Conservation (phyloP, 2,797 vertebrate genomes). For the Stomatorhinus walkeri region DNA sequence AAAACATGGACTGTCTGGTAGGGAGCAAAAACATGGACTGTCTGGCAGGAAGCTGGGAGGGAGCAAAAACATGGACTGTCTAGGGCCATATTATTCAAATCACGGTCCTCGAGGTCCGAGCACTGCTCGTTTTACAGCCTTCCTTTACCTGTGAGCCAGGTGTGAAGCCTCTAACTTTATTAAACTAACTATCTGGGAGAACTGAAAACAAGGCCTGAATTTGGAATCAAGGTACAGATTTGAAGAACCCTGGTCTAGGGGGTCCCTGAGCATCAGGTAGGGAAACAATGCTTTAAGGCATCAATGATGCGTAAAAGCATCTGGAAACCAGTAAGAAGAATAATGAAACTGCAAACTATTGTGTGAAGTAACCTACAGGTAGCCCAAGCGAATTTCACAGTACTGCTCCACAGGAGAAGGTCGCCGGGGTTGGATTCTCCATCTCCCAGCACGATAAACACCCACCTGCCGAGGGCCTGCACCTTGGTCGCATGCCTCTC, state of each 20-base stretch:
- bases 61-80: not conserved
- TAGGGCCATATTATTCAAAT: too few relatives aligned
- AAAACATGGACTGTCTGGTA: too few relatives aligned
- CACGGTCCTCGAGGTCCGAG: too few relatives aligned
- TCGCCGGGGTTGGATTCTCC: not conserved
- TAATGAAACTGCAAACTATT: not conserved
- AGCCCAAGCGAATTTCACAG: not conserved
- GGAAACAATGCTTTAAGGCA: not conserved
- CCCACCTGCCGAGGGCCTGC: constrained; percentile 84
- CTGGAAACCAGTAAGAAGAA: not conserved
- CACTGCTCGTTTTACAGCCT: too few relatives aligned
- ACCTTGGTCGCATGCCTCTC: constrained; percentile 80
- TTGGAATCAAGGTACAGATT: too few relatives aligned
- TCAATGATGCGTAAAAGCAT: not conserved
- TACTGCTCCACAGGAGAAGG: not conserved
- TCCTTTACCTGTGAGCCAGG: too few relatives aligned
- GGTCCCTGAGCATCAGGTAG: not conserved
- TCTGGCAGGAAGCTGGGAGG: too few relatives aligned
- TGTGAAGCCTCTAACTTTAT: too few relatives aligned
- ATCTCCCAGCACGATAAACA: not conserved
- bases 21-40: too few relatives aligned
- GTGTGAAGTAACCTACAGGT: not conserved
- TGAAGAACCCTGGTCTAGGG: not conserved
- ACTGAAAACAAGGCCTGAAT: too few relatives aligned
- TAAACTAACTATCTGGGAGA: too few relatives aligned